Percentiles rank a stretch among this genome's conserved stretches.
phyloP scores from a whole-genome alignment of 2,888 invertebrate species.

The Euproctis similis region DNA sequence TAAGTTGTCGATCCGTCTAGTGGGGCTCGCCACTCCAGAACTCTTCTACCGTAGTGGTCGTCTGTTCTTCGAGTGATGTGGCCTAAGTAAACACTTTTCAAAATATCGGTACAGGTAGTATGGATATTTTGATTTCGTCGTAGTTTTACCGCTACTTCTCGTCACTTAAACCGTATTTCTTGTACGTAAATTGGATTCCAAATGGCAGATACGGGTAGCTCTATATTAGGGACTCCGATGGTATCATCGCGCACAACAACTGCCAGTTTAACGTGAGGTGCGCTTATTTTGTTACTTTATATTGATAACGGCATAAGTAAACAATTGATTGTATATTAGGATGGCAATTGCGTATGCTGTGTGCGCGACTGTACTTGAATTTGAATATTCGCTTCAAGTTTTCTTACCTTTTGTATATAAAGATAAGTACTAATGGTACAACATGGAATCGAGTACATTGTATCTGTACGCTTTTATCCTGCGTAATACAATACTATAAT shows the following conservation, averaged over 20 bases:
- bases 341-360: slow-evolving; percentile 8
- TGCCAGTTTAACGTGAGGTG: slow-evolving; percentile 22
- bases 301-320: slow-evolving; percentile 17
- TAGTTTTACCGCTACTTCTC: slow-evolving; percentile 23
- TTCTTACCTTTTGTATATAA: too few relatives aligned
- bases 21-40: too few relatives aligned
- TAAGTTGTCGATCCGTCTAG: too few relatives aligned
- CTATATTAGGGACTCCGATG: slow-evolving; percentile 54
- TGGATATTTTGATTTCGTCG: too few relatives aligned
- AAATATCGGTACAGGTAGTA: too few relatives aligned
- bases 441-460: too few relatives aligned
- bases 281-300: slow-evolving; percentile 20
- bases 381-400: slow-evolving; percentile 3
- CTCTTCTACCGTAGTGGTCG: too few relatives aligned
- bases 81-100: too few relatives aligned
- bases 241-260: slow-evolving; percentile 35
- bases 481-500: too few relatives aligned
- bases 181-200: slow-evolving; percentile 68
- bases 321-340: slow-evolving; percentile 13
- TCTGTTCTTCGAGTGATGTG: too few relatives aligned
- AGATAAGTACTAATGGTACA: too few relatives aligned
- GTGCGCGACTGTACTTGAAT: slow-evolving; percentile 6
- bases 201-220: slow-evolving; percentile 59
- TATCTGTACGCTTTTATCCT: too few relatives aligned
- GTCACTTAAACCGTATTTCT: slow-evolving; percentile 24